A percentile compares a stretch with the other conserved stretches of the same genome.
phyloP scores from a whole-genome alignment of 2,888 invertebrate genomes.

The Spodoptera picta region DNA sequence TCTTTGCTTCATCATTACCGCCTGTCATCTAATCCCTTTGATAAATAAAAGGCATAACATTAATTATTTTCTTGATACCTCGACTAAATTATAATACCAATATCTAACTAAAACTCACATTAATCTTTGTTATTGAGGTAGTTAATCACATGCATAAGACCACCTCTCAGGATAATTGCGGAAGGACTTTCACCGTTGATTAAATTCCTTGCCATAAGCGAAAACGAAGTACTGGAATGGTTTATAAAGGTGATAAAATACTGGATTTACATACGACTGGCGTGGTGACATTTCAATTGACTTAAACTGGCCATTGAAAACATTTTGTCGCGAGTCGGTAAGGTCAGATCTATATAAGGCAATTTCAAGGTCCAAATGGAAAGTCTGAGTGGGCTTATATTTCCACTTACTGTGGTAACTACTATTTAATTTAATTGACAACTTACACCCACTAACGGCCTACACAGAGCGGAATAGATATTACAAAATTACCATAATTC shows the following conservation, averaged over 20 bases:
- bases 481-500: constrained; percentile 25
- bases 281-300: constrained; percentile 24
- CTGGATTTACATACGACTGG: constrained; percentile 5
- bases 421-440: constrained; percentile 35
- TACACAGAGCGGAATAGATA: constrained; percentile 25
- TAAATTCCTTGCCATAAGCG: constrained; percentile 6
- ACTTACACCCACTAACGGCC: constrained; percentile 46
- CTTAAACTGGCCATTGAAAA: constrained; percentile 27
- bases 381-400: constrained; percentile 51
- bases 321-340: constrained; percentile 29
- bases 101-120: constrained; percentile 5
- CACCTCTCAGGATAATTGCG: constrained; percentile 11
- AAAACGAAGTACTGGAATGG: background rate
- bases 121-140: background rate
- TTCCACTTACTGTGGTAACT: constrained; percentile 24
- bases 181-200: constrained; percentile 16
- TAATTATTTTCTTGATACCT: no score
- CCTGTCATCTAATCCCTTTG: no score
- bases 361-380: constrained; percentile 52
- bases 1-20: no score
- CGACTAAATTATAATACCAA: background rate
- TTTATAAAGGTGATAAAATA: constrained; percentile 15
- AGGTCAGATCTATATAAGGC: constrained; percentile 38
- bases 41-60: no score
- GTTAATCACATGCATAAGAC: constrained; percentile 16